A percentile compares a stretch with the other conserved stretches of the same genome.
These are phyloP conservation scores for Microchirus variegatus DNA, from an alignment of 2,797 vertebrate genomes.

Conservation along the genomic window DNA sequence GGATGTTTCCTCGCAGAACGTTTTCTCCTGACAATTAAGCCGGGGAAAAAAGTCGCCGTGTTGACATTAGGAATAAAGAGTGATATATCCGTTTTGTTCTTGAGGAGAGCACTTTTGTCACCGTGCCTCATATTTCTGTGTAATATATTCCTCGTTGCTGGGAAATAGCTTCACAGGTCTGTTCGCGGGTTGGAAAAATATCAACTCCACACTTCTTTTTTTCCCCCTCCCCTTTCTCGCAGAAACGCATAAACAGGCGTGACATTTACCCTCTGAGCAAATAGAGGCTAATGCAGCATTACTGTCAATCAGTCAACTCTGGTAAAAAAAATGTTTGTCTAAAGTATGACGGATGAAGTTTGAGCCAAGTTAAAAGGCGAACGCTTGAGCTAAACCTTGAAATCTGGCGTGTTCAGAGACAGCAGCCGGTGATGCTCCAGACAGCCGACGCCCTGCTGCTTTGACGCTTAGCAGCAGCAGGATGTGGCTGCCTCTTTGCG, in stretches of 20 bases:
- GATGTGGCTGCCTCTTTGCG: constrained; percentile 63
- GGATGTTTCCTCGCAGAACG: constrained; percentile 51
- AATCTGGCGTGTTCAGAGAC: constrained; percentile 71
- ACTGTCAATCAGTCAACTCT: constrained; percentile 69
- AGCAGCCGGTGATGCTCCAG: constrained; percentile 66
- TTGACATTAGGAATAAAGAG: constrained; percentile 41
- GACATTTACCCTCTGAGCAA: constrained; percentile 62
- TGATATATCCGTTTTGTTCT: constrained; percentile 44
- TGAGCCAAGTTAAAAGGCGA: constrained; percentile 56
- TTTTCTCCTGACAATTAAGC: constrained; percentile 57
- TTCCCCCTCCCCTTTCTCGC: constrained; percentile 4
- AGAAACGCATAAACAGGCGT: constrained; percentile 56
- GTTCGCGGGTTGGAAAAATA: constrained; percentile 35
- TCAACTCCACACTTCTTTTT: constrained; percentile 41
- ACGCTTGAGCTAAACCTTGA: constrained; percentile 65
- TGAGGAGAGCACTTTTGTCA: constrained; percentile 21
- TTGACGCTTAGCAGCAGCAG: constrained; percentile 57
- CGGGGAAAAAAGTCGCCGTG: constrained; percentile 9
- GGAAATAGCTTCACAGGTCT: constrained; percentile 30
- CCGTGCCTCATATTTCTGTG: constrained; percentile 7
- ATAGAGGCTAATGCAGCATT: constrained; percentile 71
- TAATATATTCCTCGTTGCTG: constrained; percentile 11
- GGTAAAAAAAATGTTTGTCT: constrained; percentile 63
- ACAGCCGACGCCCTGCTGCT: constrained; percentile 63
- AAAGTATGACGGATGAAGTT: constrained; percentile 72